Evolutionary conservation across 2,797 vertebrate genomes (phyloP).

Genomic region (Meda fulgida): DNA sequence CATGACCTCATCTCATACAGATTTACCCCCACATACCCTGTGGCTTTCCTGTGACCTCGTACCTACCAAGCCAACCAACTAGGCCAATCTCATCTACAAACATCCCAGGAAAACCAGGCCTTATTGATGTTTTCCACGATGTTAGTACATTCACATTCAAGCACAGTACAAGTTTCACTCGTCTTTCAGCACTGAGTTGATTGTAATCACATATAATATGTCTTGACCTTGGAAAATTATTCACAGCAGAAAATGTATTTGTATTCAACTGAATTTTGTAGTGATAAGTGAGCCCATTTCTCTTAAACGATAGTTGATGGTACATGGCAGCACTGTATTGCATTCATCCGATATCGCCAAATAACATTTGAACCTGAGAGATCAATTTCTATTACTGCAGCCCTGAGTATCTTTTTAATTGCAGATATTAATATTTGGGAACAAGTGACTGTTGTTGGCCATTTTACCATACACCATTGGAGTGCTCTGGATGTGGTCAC

Average conservation of each 20-base stretch:
- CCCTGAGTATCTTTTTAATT: slow-evolving; percentile 1
- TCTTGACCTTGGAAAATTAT: not conserved
- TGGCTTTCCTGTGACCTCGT: slow-evolving; percentile 45
- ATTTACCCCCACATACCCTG: slow-evolving; percentile 33
- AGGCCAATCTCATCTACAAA: slow-evolving; percentile 15
- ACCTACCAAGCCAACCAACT: slow-evolving; percentile 18
- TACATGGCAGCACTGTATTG: not conserved
- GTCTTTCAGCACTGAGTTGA: not conserved
- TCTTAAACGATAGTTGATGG: not conserved
- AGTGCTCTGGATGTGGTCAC: not conserved
- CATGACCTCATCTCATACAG: slow-evolving; percentile 52
- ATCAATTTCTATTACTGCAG: slow-evolving; percentile 12
- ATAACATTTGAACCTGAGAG: not conserved
- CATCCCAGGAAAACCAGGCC: not conserved
- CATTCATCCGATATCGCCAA: slow-evolving; percentile 1
- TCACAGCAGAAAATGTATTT: not conserved
- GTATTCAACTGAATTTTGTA: not conserved
- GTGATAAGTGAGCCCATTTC: not conserved
- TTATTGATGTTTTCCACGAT: not conserved
- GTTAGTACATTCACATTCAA: not conserved
- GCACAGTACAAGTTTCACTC: not conserved
- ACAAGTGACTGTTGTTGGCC: slow-evolving; percentile 23
- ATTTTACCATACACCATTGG: not conserved
- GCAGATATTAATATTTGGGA: slow-evolving; percentile 4
- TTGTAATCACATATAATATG: not conserved